Base-by-base conservation (phyloP, 1,140 invertebrate genomes). In the Calliopsis andreniformis region DNA sequence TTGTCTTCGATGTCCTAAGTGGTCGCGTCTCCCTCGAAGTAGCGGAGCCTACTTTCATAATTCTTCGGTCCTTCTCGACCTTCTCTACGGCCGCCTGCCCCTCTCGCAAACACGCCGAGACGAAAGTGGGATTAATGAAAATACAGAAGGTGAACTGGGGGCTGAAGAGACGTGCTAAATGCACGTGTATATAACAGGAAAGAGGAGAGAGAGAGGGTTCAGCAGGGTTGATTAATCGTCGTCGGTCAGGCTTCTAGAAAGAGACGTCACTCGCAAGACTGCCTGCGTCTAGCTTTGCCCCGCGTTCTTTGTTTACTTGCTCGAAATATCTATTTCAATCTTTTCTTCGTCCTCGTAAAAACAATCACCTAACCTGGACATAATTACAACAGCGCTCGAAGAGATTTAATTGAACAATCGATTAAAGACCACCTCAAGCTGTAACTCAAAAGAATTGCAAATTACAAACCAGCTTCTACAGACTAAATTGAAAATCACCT, bases 181-280 rank as follows among this genome's bases (percentile, higher is more conserved):
- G 85, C 83, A 80, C 77, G 79, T 83, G 86, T 84, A 83, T 81
- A 76, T 70, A 70, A 49, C 39, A 20, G 58, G 56, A 61, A 47
- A 64, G 67, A 62, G 42, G 51, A 72, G 56, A 56, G 67, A 71
- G 78, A 64, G 79, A 79, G 70, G 56, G 70, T 80, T 77, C 68
- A 58, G 68, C 66, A 68, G 62, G 81, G 79, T 86, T 88, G 87
- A 88, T 88, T 88, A 88, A 88, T 88, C 78, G 87, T 80, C 79
- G 69, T 76, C 59, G 82, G 58, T 73, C 56, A 82, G 66, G 69
- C 63, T 77, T 82, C 75, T 78, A 76, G 79, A 84, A 71, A 85
- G 72, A 86, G 86, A 88, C 81, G 83, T 88, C 87, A 86, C 76
- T 77, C 84, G 83, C 80, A 87, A 87, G 86, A 85, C 80, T 86